These are phyloP conservation scores for Polyommatus icarus DNA, from an alignment of 2,888 invertebrate species.

Conservation along the genomic window DNA sequence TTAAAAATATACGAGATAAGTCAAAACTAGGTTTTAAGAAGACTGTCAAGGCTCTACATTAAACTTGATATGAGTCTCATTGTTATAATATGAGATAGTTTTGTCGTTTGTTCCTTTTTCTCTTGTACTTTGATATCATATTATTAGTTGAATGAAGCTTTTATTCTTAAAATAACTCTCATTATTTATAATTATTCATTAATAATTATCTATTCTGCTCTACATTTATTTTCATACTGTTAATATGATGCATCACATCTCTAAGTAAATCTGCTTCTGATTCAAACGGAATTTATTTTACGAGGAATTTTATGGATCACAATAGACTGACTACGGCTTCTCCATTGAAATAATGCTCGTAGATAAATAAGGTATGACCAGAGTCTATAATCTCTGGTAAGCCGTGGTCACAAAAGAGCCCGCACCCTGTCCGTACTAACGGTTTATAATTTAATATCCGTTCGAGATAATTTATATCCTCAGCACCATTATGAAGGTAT, in stretches of 20 bases:
- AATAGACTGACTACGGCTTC: neutral
- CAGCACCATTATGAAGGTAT: constrained; percentile 31
- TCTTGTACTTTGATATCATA: neutral
- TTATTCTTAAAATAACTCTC: neutral
- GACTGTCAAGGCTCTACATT: neutral
- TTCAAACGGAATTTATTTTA: constrained; percentile 6
- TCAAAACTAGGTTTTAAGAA: neutral
- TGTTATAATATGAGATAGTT: neutral
- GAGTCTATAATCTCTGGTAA: constrained; percentile 31
- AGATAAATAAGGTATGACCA: constrained; percentile 22
- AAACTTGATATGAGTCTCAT: neutral
- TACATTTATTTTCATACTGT: neutral
- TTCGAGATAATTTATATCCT: constrained; percentile 43
- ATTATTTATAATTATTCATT: constrained; percentile 1
- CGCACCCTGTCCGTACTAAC: constrained; percentile 65
- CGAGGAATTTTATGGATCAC: neutral
- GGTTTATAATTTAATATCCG: constrained; percentile 79
- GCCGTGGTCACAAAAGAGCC: constrained; percentile 58
- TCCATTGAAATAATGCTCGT: constrained; percentile 8
- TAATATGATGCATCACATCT: neutral
- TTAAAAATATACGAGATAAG: neutral
- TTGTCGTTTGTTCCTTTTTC: neutral
- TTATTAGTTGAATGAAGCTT: neutral
- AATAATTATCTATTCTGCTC: neutral
- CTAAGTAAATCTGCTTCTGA: neutral